phyloP scores from a whole-genome alignment of 2,888 invertebrate species.

The Drosophila austrosaltans region DNA sequence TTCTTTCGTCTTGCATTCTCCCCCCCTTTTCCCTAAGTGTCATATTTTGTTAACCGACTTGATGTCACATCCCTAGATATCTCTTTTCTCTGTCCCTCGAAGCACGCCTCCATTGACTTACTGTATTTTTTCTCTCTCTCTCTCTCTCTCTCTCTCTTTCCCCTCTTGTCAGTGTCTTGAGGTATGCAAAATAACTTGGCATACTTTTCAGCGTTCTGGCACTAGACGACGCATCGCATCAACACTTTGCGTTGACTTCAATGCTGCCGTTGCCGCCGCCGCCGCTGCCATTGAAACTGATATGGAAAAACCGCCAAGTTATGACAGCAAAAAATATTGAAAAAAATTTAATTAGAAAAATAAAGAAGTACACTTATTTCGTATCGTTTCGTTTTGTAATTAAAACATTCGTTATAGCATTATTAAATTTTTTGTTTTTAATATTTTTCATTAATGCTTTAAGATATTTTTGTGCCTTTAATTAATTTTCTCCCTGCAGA shows the following conservation, averaged over 20 bases:
- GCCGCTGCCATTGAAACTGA: background rate
- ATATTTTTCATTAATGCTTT: no score
- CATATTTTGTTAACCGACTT: constrained; percentile 25
- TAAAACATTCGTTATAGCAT: background rate
- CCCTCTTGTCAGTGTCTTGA: background rate
- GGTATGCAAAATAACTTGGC: constrained; percentile 41
- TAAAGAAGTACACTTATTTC: background rate
- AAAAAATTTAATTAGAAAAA: background rate
- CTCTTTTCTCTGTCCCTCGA: background rate
- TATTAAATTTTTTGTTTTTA: no score
- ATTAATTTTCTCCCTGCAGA: background rate
- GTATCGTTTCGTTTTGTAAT: background rate
- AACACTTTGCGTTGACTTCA: constrained; percentile 16
- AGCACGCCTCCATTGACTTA: background rate
- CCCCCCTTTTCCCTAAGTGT: background rate
- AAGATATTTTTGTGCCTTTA: background rate
- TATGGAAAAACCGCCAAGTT: background rate
- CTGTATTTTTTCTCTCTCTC: background rate
- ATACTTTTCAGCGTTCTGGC: constrained; percentile 46
- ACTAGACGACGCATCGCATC: constrained; percentile 1
- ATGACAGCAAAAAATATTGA: background rate
- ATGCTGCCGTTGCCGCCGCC: no score
- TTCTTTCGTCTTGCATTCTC: constrained; percentile 12
- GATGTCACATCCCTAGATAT: constrained; percentile 24
- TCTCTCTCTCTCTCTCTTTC: background rate